Conservation (phyloP, 2,797 vertebrate species). For the Poeciliopsis gracilis region DNA sequence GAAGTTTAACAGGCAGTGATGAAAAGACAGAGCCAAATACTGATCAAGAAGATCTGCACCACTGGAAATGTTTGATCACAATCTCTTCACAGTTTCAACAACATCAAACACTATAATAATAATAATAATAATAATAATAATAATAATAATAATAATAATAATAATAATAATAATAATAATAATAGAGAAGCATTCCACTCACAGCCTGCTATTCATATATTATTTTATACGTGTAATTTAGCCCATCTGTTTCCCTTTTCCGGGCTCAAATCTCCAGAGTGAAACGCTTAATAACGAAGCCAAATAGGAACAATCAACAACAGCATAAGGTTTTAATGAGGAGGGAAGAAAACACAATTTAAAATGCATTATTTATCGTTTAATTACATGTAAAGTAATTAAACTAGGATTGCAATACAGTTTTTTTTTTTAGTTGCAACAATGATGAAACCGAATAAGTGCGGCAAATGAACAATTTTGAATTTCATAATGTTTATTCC, state of each 20-base stretch:
- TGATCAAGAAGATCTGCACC: constrained; percentile 58
- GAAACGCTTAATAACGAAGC: constrained; percentile 44
- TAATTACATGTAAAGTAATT: constrained; percentile 58
- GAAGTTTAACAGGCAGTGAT: constrained; percentile 68
- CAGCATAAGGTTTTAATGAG: constrained; percentile 51
- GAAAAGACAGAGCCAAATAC: constrained; percentile 52
- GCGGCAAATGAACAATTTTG: constrained; percentile 15
- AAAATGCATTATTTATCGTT: constrained; percentile 60
- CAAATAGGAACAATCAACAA: constrained; percentile 58
- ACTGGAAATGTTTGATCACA: constrained; percentile 43
- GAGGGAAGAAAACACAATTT: constrained; percentile 58
- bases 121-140: neutral
- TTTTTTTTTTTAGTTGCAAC: constrained; percentile 18
- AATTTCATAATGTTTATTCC: neutral
- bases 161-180: neutral
- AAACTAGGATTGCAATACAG: constrained; percentile 28
- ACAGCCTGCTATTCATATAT: neutral
- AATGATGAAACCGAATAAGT: constrained; percentile 23
- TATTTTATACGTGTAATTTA: constrained; percentile 2
- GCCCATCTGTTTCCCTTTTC: constrained; percentile 5
- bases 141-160: neutral
- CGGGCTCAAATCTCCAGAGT: constrained; percentile 36
- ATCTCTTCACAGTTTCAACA: constrained; percentile 9
- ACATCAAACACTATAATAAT: neutral
- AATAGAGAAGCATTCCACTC: neutral